Evolutionary conservation across 1,140 invertebrate genomes (phyloP), one percentile per base, ranked within the genome.

Genomic region (Drosophila nikananu): DNA sequence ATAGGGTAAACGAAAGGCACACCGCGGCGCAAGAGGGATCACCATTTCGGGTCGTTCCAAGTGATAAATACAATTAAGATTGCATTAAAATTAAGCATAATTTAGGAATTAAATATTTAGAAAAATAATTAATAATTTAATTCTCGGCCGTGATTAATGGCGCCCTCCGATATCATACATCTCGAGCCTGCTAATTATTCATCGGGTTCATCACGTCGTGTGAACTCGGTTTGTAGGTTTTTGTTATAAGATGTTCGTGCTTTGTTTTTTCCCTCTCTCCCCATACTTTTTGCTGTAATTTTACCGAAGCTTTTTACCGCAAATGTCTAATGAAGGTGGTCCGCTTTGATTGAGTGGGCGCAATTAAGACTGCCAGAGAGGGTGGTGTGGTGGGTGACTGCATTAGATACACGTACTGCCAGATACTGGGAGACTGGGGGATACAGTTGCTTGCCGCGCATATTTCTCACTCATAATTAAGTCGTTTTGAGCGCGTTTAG

Each of bases 161-260:
- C 39, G 21, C 19, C 13, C 23, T 21, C 41, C 49, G 80, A 62
- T 44, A 77, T 63, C 35, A 62, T 73, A 39, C 25, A 67, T 77
- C 79, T 81, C 6, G 3, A 23, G 39, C 27, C 68, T 80, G 83
- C 51, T 89, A 89, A 89, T 89, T 89, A 89, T 90, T 89, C 71
- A 83, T 59, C 62, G 75, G 78, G 81, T 81, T 80, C 70, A 66
- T 80, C 58, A 44, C 64, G 23, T 80, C 86, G 86, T 90, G 86
- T 86, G 86, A 90, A 90, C 86, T 90, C 86, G 86, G 86, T 90
- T 90, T 90, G 86, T 90, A 90, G 86, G 86, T 90, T 90, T 86
- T 79, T 74, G 71, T 74, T 74, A 74, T 84, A 77, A 86, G 77
- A 79, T 78, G 78, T 82, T 66, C 52, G 72, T 76, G 54, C 48